Percentiles rank a stretch among this genome's conserved stretches.
Evolutionary conservation across 2,888 invertebrate species (phyloP).

Genomic region (Andrena marginata): DNA sequence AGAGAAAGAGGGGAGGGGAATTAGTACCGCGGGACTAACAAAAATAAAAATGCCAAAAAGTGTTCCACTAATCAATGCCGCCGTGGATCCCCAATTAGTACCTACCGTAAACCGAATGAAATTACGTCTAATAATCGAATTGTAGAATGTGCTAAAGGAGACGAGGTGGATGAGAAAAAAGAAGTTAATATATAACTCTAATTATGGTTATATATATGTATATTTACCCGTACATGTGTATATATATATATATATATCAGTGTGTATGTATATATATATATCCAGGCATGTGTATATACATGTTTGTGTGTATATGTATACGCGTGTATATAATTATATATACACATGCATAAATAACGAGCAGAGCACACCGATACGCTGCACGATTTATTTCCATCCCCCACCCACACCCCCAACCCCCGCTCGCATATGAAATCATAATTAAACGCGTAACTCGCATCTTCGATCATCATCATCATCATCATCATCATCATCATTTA

Average conservation of each 20-base stretch:
- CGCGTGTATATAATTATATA: not conserved
- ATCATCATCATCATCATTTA: not conserved
- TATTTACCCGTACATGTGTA: constrained; percentile 31
- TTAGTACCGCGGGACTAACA: constrained; percentile 60
- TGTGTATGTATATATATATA: constrained; percentile 10
- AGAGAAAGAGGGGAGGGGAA: constrained; percentile 17
- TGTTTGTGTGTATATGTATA: not conserved
- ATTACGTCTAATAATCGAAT: constrained; percentile 51
- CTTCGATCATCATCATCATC: constrained; percentile 1
- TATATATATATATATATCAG: constrained; percentile 8
- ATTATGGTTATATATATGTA: constrained; percentile 56
- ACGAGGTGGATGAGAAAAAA: constrained; percentile 12
- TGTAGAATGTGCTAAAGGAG: constrained; percentile 60
- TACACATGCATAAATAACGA: constrained; percentile 5
- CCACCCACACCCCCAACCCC: too few species aligned
- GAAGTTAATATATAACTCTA: constrained; percentile 71
- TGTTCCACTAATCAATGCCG: constrained; percentile 72
- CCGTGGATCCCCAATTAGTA: constrained; percentile 71
- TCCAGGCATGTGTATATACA: constrained; percentile 18
- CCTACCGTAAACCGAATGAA: constrained; percentile 47
- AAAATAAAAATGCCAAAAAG: constrained; percentile 73
- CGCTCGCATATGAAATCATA: constrained; percentile 4
- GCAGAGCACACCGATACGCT: constrained; percentile 41
- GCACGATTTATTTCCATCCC: constrained; percentile 34
- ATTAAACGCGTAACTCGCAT: not conserved